Percentiles rank a stretch among this genome's conserved stretches.
Conservation (phyloP, 2,113 vertebrate species). For the Emydura subglobosa region DNA sequence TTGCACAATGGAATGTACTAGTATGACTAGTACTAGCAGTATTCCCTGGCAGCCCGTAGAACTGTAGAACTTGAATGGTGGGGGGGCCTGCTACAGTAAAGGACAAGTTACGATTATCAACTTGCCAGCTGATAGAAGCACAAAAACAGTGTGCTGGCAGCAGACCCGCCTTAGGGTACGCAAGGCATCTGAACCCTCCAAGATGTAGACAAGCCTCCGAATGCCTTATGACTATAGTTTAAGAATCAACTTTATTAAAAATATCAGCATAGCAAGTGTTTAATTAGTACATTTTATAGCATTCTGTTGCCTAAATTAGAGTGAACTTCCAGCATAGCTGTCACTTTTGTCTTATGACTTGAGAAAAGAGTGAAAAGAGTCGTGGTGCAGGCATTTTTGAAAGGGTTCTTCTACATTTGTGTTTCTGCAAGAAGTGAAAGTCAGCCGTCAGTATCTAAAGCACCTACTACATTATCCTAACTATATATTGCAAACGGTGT, state of each 20-base stretch:
- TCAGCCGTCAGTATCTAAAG: neutral
- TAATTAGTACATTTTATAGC: neutral
- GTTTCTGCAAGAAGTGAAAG: conserved; percentile 72
- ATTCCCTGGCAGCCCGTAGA: neutral
- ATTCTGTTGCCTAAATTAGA: neutral
- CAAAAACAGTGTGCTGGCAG: neutral
- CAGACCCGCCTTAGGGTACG: neutral
- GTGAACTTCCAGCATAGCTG: neutral
- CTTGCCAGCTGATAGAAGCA: neutral
- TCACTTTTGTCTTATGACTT: neutral
- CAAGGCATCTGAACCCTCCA: neutral
- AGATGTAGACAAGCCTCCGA: neutral
- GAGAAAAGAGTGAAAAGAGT: neutral
- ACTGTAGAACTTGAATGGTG: neutral
- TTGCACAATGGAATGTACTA: neutral
- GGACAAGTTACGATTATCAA: neutral
- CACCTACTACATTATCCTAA: neutral
- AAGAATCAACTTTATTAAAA: neutral
- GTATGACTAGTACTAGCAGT: neutral
- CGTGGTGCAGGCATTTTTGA: conserved; percentile 83
- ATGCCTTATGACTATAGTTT: neutral
- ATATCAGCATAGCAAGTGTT: neutral
- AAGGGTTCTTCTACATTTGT: conserved; percentile 73
- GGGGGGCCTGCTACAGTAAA: neutral
- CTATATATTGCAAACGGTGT: no score